These are phyloP conservation scores for Temnopleurus reevesii DNA, from an alignment of 53 echinoderm and acorn worm species.

Conservation along the genomic window DNA sequence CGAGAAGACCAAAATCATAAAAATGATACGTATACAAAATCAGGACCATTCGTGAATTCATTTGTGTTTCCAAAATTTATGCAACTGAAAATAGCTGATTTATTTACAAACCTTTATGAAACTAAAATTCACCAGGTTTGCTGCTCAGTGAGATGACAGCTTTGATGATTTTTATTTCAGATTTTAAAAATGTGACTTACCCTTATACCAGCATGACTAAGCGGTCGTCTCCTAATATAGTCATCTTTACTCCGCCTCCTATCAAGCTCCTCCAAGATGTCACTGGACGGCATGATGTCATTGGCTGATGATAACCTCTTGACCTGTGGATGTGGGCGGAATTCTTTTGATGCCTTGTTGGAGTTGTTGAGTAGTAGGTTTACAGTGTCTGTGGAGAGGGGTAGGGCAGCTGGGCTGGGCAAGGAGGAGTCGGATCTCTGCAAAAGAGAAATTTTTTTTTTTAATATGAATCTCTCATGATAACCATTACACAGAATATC, in stretches of 20 bases:
- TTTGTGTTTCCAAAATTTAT: too few species aligned
- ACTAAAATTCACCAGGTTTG: too few species aligned
- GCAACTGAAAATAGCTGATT: too few species aligned
- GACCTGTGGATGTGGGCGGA: constrained; percentile 71
- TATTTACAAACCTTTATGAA: too few species aligned
- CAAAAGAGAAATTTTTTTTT: background rate
- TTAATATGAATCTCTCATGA: too few species aligned
- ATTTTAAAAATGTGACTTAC: constrained; percentile 20
- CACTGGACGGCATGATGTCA: constrained; percentile 75
- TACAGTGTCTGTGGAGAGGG: constrained; percentile 73
- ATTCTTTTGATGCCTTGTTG: constrained; percentile 36
- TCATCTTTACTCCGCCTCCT: constrained; percentile 80
- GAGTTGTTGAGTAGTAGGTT: constrained; percentile 61
- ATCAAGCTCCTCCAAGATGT: constrained; percentile 75
- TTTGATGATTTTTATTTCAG: too few species aligned
- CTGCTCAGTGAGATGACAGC: too few species aligned
- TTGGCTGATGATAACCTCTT: constrained; percentile 81
- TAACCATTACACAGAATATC: too few species aligned
- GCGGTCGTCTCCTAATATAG: constrained; percentile 73
- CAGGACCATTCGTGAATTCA: too few species aligned
- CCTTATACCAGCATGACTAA: constrained; percentile 61
- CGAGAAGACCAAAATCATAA: too few species aligned
- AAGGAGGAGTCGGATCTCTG: constrained; percentile 54
- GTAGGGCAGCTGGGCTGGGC: constrained; percentile 55
- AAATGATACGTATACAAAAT: too few species aligned